Evolutionary conservation across 2,888 invertebrate species (phyloP).

Genomic region (Pyrochroa serraticornis): DNA sequence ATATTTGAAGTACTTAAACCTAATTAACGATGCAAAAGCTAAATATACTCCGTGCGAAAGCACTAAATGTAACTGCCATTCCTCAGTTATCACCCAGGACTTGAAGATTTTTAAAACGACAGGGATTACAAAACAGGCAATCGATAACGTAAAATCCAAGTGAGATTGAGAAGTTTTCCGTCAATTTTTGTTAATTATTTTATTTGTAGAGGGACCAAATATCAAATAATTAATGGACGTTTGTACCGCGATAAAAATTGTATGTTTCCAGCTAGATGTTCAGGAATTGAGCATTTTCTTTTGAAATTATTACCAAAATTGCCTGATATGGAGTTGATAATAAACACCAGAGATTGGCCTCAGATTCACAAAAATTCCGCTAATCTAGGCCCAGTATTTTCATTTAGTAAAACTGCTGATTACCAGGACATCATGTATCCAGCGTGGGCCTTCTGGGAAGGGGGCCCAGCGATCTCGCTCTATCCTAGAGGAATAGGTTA

Average conservation of each 20-base stretch:
- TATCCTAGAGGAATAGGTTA: constrained; percentile 85
- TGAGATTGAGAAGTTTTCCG: constrained; percentile 35
- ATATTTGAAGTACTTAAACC: background rate
- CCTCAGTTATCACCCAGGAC: constrained; percentile 70
- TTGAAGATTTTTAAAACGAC: constrained; percentile 68
- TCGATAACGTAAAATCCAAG: constrained; percentile 64
- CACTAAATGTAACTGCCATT: constrained; percentile 69
- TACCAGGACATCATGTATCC: constrained; percentile 94
- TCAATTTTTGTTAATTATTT: background rate
- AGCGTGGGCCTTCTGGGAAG: constrained; percentile 98
- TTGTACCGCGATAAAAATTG: constrained; percentile 84
- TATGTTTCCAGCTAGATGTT: constrained; percentile 91
- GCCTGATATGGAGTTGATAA: constrained; percentile 82
- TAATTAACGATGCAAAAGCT: constrained; percentile 53
- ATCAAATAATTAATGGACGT: constrained; percentile 81
- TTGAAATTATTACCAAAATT: constrained; percentile 70
- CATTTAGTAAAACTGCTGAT: constrained; percentile 89
- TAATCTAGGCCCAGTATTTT: constrained; percentile 81
- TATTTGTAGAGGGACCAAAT: constrained; percentile 69
- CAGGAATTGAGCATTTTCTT: constrained; percentile 90
- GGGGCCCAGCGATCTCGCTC: constrained; percentile 92
- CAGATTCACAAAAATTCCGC: constrained; percentile 74
- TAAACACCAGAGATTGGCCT: constrained; percentile 95
- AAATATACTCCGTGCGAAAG: constrained; percentile 64
- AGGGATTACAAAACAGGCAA: constrained; percentile 73